Evolutionary conservation across 2,797 vertebrate species (phyloP), one percentile per base, ranked within the genome.

Genomic region (Scleropages formosus): DNA sequence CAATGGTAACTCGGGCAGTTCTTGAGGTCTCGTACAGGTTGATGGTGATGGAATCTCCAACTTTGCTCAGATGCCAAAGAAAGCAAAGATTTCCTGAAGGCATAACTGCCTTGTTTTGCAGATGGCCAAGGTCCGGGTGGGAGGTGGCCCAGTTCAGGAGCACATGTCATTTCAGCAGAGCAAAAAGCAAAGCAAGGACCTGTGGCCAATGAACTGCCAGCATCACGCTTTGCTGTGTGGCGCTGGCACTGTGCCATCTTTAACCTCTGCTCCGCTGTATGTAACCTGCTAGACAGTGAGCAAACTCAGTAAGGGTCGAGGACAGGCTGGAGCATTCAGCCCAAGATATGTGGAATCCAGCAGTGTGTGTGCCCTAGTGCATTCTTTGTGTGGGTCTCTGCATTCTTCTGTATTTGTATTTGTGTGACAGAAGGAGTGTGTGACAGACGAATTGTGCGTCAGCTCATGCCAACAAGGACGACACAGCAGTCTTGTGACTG

Each of bases 281-380:
- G 47, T 49, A 22, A 66, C 47, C 12, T 46, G 66, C 66, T 66
- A 69, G 66, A 69, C 66, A 49, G 66, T 20, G 47, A 51, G 44
- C 13, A 47, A 49, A n/a, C 47, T 39, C 22, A 44, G 53, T 53
- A 20, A 68, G 62, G 67, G 18, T n/a, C 51, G 46, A 75, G 64
- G 51, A 75, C 51, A 39, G 73, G 63, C 63, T 27, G 56, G n/a
- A 26, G 39, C 39, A 18, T 62, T 73, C 72, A 62, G 73, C 72
- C 72, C 24, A n/a, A 58, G 67, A 60, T 67, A 26, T 39, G 31
- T 26, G 51, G 49, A 56, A 31, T 27, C 59, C 46, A 18, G 60
- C 46, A 9, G 22, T 18, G 47, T 22, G 13, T 20, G 47, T 18
- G 12, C 24, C 16, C 0, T 18, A 18, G 65, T 31, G 18, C 64